Evolutionary conservation across 2,888 invertebrate genomes (phyloP).

Genomic region (Limulus polyphemus): DNA sequence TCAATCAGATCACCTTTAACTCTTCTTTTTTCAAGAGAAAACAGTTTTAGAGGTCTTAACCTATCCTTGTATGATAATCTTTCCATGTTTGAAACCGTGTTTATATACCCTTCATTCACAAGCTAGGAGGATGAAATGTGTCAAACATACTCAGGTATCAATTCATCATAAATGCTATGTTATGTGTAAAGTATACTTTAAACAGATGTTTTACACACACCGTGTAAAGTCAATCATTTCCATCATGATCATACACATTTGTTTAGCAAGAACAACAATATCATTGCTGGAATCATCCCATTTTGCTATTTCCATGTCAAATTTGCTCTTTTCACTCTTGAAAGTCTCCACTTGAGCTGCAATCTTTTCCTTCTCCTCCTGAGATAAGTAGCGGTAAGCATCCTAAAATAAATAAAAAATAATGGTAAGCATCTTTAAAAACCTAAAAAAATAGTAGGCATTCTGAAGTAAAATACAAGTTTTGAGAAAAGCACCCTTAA

Average conservation of each 20-base stretch:
- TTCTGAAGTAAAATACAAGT: no score
- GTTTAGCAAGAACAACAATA: slow-evolving; percentile 94
- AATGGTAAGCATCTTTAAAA: not conserved
- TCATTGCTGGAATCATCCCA: slow-evolving; percentile 99
- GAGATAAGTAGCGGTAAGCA: slow-evolving; percentile 92
- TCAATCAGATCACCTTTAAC: no score
- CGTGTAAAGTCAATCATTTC: slow-evolving; percentile 99
- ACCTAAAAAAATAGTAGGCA: no score
- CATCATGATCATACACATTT: slow-evolving; percentile 99
- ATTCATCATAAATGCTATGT: no score
- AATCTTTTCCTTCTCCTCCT: slow-evolving; percentile 94
- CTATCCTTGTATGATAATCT: no score
- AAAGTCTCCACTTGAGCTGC: slow-evolving; percentile 86
- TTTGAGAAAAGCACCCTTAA: no score
- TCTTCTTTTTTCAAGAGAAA: no score
- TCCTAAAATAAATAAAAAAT: slow-evolving; percentile 42
- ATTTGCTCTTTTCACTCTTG: slow-evolving; percentile 86
- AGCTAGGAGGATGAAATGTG: no score
- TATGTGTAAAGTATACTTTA: not conserved
- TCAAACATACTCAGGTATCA: no score
- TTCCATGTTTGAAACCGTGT: no score
- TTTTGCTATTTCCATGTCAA: slow-evolving; percentile 96
- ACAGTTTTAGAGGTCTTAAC: no score
- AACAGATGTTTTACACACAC: not conserved
- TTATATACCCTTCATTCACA: no score